Percentiles rank a stretch among this genome's conserved stretches.
phyloP scores from a whole-genome alignment of 2,797 vertebrate genomes.

The Acrossocheilus fasciatus region DNA sequence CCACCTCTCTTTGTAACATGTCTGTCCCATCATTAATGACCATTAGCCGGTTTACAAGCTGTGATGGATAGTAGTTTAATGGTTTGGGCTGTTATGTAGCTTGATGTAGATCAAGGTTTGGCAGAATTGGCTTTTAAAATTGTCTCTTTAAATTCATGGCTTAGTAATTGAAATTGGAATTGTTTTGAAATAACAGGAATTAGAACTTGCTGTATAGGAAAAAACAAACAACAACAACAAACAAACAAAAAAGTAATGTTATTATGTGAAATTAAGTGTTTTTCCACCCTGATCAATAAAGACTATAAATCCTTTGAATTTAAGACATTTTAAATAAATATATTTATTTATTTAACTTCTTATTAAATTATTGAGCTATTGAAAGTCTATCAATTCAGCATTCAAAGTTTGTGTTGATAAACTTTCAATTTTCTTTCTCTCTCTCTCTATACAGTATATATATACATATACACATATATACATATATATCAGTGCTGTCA shows the following conservation, averaged over 20 bases:
- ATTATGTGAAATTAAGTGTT: neutral
- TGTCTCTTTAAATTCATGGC: neutral
- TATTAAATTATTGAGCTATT: no score
- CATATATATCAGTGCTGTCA: no score
- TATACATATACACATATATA: no score
- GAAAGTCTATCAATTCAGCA: neutral
- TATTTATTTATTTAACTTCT: neutral
- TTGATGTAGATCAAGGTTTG: conserved; percentile 7
- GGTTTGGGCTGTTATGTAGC: neutral
- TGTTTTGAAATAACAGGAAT: neutral
- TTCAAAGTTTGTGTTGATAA: neutral
- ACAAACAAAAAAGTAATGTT: no score
- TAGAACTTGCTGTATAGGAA: neutral
- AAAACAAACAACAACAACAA: no score
- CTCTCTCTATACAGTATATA: no score
- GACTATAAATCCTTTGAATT: neutral
- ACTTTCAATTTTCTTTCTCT: neutral
- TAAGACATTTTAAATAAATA: neutral
- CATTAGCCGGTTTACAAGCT: neutral
- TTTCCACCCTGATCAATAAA: neutral
- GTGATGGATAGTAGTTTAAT: neutral
- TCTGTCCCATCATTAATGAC: conserved; percentile 6
- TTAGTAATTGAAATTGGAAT: neutral
- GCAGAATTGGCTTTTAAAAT: neutral
- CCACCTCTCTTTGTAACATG: conserved; percentile 38